A percentile compares a stretch with the other conserved stretches of the same genome.
These are phyloP conservation scores for Nycteola revayana DNA, from an alignment of 2,888 invertebrate species.

Conservation along the genomic window DNA sequence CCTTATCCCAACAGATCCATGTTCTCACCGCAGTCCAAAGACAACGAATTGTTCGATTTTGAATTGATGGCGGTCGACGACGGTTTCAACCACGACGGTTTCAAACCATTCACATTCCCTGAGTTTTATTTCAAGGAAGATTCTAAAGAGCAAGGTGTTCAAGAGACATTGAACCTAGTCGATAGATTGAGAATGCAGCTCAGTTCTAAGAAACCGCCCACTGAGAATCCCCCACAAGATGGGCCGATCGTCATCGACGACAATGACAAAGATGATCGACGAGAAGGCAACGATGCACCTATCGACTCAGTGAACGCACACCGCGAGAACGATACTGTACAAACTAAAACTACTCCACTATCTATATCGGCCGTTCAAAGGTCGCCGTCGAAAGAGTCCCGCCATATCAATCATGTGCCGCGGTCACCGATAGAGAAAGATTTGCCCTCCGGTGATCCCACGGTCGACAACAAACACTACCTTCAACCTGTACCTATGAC, in stretches of 20 bases:
- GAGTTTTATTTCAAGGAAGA: slow-evolving; percentile 88
- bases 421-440: slow-evolving; percentile 29
- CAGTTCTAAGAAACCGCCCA: slow-evolving; percentile 84
- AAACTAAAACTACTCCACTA: neutral
- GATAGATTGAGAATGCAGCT: slow-evolving; percentile 90
- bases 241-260: slow-evolving; percentile 34
- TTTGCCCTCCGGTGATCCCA: slow-evolving; percentile 30
- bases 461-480: slow-evolving; percentile 40
- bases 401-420: slow-evolving; percentile 40
- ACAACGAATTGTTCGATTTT: slow-evolving; percentile 84
- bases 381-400: slow-evolving; percentile 34
- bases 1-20: slow-evolving; percentile 83
- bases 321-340: neutral
- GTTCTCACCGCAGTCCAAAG: slow-evolving; percentile 87
- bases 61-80: slow-evolving; percentile 85
- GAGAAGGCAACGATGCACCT: slow-evolving; percentile 33
- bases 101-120: slow-evolving; percentile 85
- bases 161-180: slow-evolving; percentile 91
- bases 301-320: slow-evolving; percentile 47
- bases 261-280: slow-evolving; percentile 42
- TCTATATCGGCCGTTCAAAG: slow-evolving; percentile 27
- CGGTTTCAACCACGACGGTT: slow-evolving; percentile 84
- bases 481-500: slow-evolving; percentile 45
- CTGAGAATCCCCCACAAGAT: slow-evolving; percentile 69
- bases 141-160: slow-evolving; percentile 89